phyloP scores from a whole-genome alignment of 1,140 invertebrate species.

The Euglossa dilemma region DNA sequence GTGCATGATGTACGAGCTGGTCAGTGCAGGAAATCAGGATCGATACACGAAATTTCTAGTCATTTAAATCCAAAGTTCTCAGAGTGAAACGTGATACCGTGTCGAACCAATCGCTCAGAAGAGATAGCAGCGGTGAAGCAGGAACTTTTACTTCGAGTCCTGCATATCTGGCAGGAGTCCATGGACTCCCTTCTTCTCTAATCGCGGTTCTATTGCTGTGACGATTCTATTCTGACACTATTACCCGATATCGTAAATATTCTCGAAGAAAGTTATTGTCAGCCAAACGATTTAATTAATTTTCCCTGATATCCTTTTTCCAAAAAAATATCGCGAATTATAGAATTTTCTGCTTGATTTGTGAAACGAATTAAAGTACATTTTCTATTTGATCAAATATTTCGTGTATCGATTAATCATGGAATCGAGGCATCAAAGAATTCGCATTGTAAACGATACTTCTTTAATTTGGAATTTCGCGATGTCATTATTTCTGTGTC shows the following conservation, averaged over 20 bases:
- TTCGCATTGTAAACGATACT: too few species aligned
- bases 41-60: constrained; percentile 7
- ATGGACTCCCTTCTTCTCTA: neutral
- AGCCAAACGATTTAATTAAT: neutral
- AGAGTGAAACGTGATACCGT: neutral
- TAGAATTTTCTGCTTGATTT: too few species aligned
- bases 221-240: too few species aligned
- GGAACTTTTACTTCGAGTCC: neutral
- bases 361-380: too few species aligned
- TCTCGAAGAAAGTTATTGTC: neutral
- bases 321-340: neutral
- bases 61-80: constrained; percentile 3
- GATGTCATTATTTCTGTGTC: too few species aligned
- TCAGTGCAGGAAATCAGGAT: constrained; percentile 9
- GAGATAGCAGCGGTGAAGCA: constrained; percentile 17
- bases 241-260: too few species aligned
- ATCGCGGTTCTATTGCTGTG: neutral
- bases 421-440: too few species aligned
- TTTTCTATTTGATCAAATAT: too few species aligned
- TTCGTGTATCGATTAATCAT: too few species aligned
- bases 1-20: neutral
- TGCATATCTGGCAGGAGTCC: neutral
- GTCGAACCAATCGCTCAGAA: constrained; percentile 33
- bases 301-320: neutral
- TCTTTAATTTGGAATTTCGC: too few species aligned